Evolutionary conservation across 2,113 vertebrate genomes (phyloP).

Genomic region (Embiotoca jacksoni): DNA sequence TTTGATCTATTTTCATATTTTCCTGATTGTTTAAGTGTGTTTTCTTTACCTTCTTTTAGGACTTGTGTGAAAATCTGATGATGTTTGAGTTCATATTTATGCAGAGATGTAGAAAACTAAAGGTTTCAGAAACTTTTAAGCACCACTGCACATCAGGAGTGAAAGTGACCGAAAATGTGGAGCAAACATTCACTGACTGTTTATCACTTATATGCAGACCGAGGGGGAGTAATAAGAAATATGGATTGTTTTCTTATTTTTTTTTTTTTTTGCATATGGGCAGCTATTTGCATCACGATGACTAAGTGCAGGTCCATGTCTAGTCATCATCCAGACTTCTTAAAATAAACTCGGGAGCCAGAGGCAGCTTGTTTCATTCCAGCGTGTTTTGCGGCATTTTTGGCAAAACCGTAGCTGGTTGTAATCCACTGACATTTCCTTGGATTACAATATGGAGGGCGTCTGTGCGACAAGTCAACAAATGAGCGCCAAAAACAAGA

Average conservation of each 20-base stretch:
- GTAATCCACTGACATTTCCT: constrained; percentile 6
- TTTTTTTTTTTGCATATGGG: neutral
- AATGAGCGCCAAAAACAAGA: constrained; percentile 25
- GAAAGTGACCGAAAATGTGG: neutral
- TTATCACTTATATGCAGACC: too few relatives aligned
- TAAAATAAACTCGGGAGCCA: constrained; percentile 4
- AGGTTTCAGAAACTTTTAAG: neutral
- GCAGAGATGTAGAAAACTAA: too few relatives aligned
- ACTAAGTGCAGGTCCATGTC: neutral
- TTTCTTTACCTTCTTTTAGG: too few relatives aligned
- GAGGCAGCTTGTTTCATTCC: neutral
- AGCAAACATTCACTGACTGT: neutral
- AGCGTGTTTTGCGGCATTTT: neutral
- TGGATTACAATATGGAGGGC: constrained; percentile 13
- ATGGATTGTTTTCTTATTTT: too few relatives aligned
- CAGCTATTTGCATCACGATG: neutral
- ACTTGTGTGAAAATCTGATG: too few relatives aligned
- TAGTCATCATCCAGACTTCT: neutral
- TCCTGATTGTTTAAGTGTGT: too few relatives aligned
- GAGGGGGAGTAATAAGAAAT: too few relatives aligned
- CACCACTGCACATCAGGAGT: neutral
- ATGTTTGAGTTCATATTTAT: too few relatives aligned
- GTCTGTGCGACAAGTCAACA: constrained; percentile 56
- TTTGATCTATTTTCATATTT: too few relatives aligned
- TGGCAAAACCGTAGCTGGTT: neutral